Conservation (phyloP, 2,797 vertebrate genomes). For the Anomalospiza imberbis region DNA sequence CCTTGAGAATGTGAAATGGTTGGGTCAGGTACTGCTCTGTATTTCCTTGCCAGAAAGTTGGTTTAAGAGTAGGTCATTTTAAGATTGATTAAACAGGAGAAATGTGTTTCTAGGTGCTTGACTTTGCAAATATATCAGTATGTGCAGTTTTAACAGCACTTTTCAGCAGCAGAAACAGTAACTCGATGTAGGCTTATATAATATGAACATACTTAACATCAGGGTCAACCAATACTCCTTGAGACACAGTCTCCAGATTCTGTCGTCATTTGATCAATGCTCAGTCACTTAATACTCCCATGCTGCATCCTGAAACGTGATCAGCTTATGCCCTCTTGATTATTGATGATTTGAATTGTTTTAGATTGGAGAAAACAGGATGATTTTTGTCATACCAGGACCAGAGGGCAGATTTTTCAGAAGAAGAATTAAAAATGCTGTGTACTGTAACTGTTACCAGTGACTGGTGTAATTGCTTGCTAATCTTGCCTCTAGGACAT, state of each 20-base stretch:
- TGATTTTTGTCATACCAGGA: neutral
- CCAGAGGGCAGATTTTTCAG: neutral
- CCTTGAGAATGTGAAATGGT: neutral
- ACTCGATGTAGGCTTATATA: slow-evolving; percentile 42
- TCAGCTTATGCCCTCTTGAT: slow-evolving; percentile 18
- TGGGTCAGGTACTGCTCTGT: neutral
- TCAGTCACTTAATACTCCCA: slow-evolving; percentile 42
- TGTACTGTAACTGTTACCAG: neutral
- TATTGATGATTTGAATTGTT: slow-evolving; percentile 25
- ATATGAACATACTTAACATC: slow-evolving; percentile 46
- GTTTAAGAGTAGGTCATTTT: slow-evolving; percentile 5
- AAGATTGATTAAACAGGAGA: neutral
- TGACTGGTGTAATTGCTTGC: slow-evolving; percentile 2
- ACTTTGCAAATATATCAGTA: slow-evolving; percentile 7
- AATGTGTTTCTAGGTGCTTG: neutral
- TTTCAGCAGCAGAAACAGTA: slow-evolving; percentile 9
- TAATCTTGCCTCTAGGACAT: slow-evolving; percentile 11
- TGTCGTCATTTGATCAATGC: slow-evolving; percentile 54
- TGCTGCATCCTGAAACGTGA: slow-evolving; percentile 10
- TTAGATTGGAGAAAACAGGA: neutral
- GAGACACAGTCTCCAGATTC: slow-evolving; percentile 47
- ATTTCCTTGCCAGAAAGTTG: slow-evolving; percentile 28
- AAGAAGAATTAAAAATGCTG: neutral
- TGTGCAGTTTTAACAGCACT: slow-evolving; percentile 29
- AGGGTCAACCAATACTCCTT: slow-evolving; percentile 21